Conservation (phyloP, 2,797 vertebrate genomes). For the Poeciliopsis infans region DNA sequence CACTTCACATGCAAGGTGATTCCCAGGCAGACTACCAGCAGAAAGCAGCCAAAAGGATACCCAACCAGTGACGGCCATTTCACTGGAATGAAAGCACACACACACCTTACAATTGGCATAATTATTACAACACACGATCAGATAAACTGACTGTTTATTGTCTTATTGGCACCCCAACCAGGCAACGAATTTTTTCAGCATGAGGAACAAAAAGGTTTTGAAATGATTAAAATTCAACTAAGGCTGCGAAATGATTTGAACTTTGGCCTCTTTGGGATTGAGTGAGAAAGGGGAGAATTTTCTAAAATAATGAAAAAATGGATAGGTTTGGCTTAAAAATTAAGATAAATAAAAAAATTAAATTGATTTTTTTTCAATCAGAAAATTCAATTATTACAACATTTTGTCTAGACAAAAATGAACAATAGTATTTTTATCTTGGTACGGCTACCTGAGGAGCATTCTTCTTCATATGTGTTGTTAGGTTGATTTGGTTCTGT, state of each 20-base stretch:
- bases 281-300: neutral
- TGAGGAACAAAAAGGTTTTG: neutral
- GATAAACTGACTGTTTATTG: neutral
- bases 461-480: neutral
- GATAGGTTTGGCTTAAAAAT: neutral
- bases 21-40: constrained; percentile 58
- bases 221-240: neutral
- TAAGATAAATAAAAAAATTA: neutral
- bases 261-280: neutral
- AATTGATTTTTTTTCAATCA: neutral
- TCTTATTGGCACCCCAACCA: neutral
- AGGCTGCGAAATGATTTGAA: neutral
- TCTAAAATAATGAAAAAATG: neutral
- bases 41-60: constrained; percentile 57
- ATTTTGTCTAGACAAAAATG: neutral
- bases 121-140: neutral
- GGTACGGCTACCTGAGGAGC: neutral
- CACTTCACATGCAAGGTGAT: constrained; percentile 77
- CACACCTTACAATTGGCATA: neutral
- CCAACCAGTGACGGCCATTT: constrained; percentile 47
- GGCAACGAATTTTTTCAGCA: neutral
- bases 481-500: neutral
- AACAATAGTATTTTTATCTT: neutral
- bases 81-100: constrained; percentile 45
- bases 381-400: neutral